Evolutionary conservation across 2,797 vertebrate genomes (phyloP).

Genomic region (Lithobates pipiens): DNA sequence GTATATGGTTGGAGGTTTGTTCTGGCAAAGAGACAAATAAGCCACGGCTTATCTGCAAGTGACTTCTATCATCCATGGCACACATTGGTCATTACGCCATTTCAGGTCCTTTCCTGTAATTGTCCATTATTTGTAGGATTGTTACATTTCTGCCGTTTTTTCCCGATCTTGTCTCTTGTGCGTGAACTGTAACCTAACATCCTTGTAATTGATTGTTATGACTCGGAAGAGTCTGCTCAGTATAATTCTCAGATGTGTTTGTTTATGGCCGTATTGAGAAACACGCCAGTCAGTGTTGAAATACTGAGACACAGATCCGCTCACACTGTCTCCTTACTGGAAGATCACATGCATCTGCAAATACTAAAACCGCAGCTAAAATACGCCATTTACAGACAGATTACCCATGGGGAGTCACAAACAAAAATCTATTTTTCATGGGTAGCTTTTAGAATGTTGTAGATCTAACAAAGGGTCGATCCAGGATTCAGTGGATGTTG

Average conservation of each 20-base stretch:
- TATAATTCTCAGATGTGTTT: constrained; percentile 10
- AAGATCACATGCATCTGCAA: not conserved
- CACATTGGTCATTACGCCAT: too few relatives aligned
- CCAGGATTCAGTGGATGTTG: too few relatives aligned
- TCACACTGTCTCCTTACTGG: not conserved
- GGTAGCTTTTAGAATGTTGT: too few relatives aligned
- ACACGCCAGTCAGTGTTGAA: constrained; percentile 21
- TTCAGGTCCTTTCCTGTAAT: too few relatives aligned
- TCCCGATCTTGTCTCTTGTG: not conserved
- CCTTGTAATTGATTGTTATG: constrained; percentile 23
- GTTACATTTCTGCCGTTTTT: too few relatives aligned
- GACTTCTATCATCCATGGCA: too few relatives aligned
- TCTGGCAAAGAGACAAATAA: too few relatives aligned
- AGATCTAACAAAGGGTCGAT: too few relatives aligned
- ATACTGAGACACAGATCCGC: not conserved
- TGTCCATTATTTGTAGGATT: too few relatives aligned
- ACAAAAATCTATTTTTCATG: not conserved
- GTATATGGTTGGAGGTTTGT: too few relatives aligned
- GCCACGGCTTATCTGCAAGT: too few relatives aligned
- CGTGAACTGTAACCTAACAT: not conserved
- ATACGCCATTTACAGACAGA: not conserved
- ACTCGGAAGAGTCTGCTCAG: constrained; percentile 8
- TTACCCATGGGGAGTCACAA: constrained; percentile 9
- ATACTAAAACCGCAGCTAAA: too few relatives aligned
- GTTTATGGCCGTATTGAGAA: constrained; percentile 13